A percentile compares a stretch with the other conserved stretches of the same genome.
These are phyloP conservation scores for Acomys russatus DNA, from an alignment of 2,797 vertebrate species.

Conservation along the genomic window DNA sequence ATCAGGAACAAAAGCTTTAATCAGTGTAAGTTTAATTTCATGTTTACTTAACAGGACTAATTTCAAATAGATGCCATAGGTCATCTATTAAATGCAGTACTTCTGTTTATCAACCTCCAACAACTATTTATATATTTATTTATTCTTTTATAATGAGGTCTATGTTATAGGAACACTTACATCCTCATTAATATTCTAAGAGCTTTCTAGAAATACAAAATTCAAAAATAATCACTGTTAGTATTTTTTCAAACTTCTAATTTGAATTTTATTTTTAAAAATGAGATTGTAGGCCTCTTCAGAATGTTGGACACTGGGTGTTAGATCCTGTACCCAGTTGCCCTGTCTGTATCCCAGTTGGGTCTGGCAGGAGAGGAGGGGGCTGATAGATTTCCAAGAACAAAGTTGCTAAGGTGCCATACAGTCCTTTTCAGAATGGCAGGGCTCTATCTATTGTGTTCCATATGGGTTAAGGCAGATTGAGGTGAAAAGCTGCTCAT, in stretches of 20 bases:
- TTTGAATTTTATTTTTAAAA: not conserved
- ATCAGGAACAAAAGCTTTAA: not conserved
- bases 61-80: not conserved
- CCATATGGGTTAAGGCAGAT: too few relatives aligned
- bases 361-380: too few relatives aligned
- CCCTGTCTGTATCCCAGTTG: too few relatives aligned
- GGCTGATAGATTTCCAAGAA: too few relatives aligned
- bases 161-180: not conserved
- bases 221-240: not conserved
- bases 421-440: too few relatives aligned
- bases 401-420: too few relatives aligned
- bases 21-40: not conserved
- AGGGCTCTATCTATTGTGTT: too few relatives aligned
- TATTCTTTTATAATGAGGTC: not conserved
- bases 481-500: too few relatives aligned
- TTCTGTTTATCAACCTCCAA: not conserved
- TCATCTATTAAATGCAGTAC: not conserved
- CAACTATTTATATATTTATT: not conserved
- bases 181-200: not conserved
- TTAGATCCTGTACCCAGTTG: too few relatives aligned
- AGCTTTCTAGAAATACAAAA: not conserved
- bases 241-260: not conserved
- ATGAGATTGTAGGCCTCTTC: not conserved
- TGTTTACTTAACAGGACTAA: not conserved
- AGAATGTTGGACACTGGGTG: too few relatives aligned